Evolutionary conservation across 2,797 vertebrate genomes (phyloP).

Genomic region (Glyptemys insculpta): DNA sequence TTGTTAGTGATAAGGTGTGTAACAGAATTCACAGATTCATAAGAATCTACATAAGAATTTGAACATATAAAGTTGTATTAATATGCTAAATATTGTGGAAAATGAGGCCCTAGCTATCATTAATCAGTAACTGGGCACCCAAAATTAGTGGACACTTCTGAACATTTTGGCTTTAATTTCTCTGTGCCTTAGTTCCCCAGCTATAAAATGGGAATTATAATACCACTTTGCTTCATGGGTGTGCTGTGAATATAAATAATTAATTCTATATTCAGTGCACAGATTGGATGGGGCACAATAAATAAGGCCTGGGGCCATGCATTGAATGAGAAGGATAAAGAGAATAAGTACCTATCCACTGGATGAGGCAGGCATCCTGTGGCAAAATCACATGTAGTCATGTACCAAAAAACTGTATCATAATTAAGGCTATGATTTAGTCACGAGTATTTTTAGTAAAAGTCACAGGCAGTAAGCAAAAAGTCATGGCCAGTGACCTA

Average conservation of each 20-base stretch:
- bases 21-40: not conserved
- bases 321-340: not conserved
- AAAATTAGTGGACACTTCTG: not conserved
- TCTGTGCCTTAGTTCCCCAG: not conserved
- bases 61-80: not conserved
- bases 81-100: not conserved
- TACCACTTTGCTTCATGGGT: not conserved
- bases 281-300: not conserved
- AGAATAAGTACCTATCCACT: not conserved
- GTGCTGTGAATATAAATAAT: not conserved
- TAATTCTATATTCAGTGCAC: not conserved
- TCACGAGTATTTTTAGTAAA: too few relatives aligned
- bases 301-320: not conserved
- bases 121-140: not conserved
- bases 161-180: not conserved
- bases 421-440: too few relatives aligned
- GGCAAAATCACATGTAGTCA: not conserved
- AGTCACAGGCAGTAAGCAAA: too few relatives aligned
- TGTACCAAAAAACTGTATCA: not conserved
- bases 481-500: too few relatives aligned
- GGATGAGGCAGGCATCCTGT: not conserved
- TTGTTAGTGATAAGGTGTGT: not conserved
- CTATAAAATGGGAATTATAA: not conserved
- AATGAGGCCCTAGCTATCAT: not conserved
- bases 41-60: not conserved